Evolutionary conservation across 2,797 vertebrate species (phyloP).

Genomic region (Chelon labrosus): DNA sequence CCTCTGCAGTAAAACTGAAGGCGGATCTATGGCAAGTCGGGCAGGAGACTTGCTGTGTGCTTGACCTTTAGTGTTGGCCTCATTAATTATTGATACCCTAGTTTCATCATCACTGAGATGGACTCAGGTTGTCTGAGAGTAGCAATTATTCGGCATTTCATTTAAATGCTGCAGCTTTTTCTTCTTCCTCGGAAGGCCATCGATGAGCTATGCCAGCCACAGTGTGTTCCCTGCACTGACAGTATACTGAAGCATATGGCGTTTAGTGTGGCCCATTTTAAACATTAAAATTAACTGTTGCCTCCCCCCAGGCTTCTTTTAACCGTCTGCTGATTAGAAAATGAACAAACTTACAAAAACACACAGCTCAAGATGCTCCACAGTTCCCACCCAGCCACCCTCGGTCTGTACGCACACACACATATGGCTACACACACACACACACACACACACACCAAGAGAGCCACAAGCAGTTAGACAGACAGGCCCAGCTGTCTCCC

Average conservation of each 20-base stretch:
- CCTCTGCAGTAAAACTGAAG: slow-evolving; percentile 58
- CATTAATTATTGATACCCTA: slow-evolving; percentile 74
- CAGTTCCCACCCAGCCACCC: slow-evolving; percentile 10
- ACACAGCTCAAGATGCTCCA: slow-evolving; percentile 42
- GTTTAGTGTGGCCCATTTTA: slow-evolving; percentile 28
- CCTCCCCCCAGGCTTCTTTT: slow-evolving; percentile 33
- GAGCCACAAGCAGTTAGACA: slow-evolving; percentile 66
- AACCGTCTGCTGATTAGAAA: slow-evolving; percentile 51
- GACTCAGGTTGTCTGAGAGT: slow-evolving; percentile 38
- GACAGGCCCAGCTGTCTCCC: slow-evolving; percentile 75
- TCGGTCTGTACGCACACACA: background rate
- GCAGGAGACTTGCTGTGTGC: slow-evolving; percentile 49
- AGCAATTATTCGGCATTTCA: slow-evolving; percentile 24
- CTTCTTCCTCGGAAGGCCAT: slow-evolving; percentile 3
- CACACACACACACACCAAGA: slow-evolving; percentile 54
- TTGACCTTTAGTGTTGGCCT: slow-evolving; percentile 71
- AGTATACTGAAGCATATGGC: slow-evolving; percentile 31
- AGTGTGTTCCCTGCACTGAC: slow-evolving; percentile 5
- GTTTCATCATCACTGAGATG: slow-evolving; percentile 64
- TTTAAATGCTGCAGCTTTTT: slow-evolving; percentile 10
- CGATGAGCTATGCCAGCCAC: background rate
- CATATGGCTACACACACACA: slow-evolving; percentile 17
- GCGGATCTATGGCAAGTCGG: slow-evolving; percentile 53
- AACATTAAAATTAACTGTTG: slow-evolving; percentile 40
- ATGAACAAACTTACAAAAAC: slow-evolving; percentile 48